Evolutionary conservation across 2,113 vertebrate genomes (phyloP).

Genomic region (Elephantulus edwardii): DNA sequence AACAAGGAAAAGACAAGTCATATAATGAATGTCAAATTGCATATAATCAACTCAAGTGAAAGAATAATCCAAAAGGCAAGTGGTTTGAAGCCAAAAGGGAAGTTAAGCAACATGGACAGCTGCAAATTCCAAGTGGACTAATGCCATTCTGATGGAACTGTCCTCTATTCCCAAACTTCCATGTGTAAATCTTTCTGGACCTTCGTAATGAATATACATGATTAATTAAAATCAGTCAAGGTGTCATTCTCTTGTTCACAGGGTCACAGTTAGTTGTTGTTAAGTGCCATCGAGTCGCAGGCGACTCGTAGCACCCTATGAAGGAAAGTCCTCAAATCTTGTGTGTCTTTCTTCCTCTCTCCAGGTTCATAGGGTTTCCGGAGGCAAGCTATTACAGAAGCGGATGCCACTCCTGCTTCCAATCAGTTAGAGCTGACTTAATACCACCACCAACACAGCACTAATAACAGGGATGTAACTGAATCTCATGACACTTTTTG

Average conservation of each 20-base stretch:
- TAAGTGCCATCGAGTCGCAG: no score
- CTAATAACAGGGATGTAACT: not conserved
- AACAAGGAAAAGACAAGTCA: not conserved
- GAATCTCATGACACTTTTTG: not conserved
- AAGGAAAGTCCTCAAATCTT: no score
- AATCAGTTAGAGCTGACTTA: no score
- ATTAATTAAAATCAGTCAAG: no score
- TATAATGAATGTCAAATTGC: not conserved
- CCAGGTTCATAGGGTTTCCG: no score
- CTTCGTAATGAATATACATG: not conserved
- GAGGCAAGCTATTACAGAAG: no score
- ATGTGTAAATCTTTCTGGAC: not conserved
- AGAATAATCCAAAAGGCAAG: conserved; percentile 6
- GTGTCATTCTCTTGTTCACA: no score
- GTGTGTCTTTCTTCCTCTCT: no score
- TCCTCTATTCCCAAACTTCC: not conserved
- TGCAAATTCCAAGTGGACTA: not conserved
- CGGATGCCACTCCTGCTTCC: no score
- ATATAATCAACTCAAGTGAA: conserved; percentile 24
- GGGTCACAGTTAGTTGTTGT: no score
- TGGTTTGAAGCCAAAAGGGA: not conserved
- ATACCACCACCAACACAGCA: not conserved
- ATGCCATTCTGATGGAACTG: not conserved
- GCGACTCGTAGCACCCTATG: no score
- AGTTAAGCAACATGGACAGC: not conserved